A percentile compares a stretch with the other conserved stretches of the same genome.
Conservation (phyloP, 1,140 invertebrate genomes). For the Pseudomyrmex flavicornis region DNA sequence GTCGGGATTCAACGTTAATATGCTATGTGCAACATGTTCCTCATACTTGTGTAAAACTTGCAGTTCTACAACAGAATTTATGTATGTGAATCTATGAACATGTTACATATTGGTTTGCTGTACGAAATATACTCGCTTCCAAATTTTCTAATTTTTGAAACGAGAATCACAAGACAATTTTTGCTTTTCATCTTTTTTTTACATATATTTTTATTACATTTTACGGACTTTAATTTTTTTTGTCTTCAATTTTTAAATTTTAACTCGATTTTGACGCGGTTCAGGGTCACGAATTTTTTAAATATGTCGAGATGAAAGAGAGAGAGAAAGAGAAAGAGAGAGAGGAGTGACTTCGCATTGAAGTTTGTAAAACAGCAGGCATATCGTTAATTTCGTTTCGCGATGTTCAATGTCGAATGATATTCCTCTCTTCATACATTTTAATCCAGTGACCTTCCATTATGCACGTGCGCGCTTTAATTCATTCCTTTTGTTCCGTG, state of each 20-base stretch:
- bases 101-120: too few relatives aligned
- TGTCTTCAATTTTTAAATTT: neutral
- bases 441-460: conserved; percentile 69
- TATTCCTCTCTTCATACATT: conserved; percentile 65
- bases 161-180: too few relatives aligned
- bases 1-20: neutral
- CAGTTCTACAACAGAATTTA: neutral
- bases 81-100: too few relatives aligned
- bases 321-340: too few relatives aligned
- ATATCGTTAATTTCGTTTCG: conserved; percentile 51
- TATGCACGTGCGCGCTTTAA: conserved; percentile 58
- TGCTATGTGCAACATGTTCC: neutral
- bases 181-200: too few relatives aligned
- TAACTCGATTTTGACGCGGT: neutral
- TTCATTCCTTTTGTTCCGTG: conserved; percentile 71
- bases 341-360: neutral
- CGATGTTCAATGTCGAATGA: conserved; percentile 25
- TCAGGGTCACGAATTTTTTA: conserved; percentile 2
- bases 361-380: conserved; percentile 40
- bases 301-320: neutral
- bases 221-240: too few relatives aligned
- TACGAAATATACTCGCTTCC: neutral
- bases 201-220: too few relatives aligned
- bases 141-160: neutral
- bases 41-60: neutral